Conservation (phyloP, 2,797 vertebrate genomes). For the Liparis tanakae region DNA sequence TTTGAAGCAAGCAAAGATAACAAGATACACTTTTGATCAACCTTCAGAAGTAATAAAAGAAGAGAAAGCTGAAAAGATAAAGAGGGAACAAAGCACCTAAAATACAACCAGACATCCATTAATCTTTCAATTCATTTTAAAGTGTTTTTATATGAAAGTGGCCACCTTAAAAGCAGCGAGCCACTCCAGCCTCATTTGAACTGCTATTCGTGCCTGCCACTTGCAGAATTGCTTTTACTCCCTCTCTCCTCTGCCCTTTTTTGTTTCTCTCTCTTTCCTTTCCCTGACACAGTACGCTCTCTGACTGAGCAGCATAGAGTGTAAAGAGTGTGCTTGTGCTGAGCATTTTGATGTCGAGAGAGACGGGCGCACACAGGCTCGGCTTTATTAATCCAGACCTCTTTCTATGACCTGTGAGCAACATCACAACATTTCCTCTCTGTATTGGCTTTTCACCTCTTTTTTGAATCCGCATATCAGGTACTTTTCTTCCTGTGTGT, state of each 20-base stretch:
- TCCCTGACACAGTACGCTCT: conserved; percentile 65
- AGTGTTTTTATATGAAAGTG: conserved; percentile 45
- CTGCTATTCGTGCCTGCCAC: conserved; percentile 50
- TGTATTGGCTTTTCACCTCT: conserved; percentile 28
- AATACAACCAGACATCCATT: conserved; percentile 17
- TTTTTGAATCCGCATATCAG: conserved; percentile 24
- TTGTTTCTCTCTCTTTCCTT: conserved; percentile 36
- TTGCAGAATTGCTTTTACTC: conserved; percentile 48
- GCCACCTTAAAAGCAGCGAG: conserved; percentile 34
- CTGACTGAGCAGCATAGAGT: conserved; percentile 63
- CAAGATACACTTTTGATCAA: conserved; percentile 14
- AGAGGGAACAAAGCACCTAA: conserved; percentile 18
- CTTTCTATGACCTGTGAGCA: conserved; percentile 56
- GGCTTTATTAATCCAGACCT: conserved; percentile 72
- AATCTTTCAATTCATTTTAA: conserved; percentile 23
- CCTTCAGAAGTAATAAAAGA: conserved; percentile 5
- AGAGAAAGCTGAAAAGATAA: neutral
- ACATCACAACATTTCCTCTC: conserved; percentile 22
- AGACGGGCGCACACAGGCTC: conserved; percentile 63
- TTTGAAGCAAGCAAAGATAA: neutral
- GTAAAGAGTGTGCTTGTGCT: conserved; percentile 63
- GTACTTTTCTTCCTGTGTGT: conserved; percentile 15
- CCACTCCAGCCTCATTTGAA: conserved; percentile 42
- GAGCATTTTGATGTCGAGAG: conserved; percentile 73
- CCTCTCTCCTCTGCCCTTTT: conserved; percentile 32